A percentile compares a stretch with the other conserved stretches of the same genome.
These are phyloP conservation scores for Mongoloraphidia duomilia DNA, from an alignment of 2,888 invertebrate genomes.

Conservation along the genomic window DNA sequence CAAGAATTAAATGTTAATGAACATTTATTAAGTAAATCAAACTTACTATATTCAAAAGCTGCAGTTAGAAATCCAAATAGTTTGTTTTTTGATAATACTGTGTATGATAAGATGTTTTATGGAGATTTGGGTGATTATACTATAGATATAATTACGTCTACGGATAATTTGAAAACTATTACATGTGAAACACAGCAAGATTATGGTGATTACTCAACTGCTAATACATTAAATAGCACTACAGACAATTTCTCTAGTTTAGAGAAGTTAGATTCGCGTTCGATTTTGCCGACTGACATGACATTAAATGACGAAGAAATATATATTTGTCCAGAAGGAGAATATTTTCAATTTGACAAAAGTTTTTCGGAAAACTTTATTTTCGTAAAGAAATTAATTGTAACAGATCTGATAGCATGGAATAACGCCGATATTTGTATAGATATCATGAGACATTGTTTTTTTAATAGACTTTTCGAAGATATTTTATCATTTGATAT, in stretches of 20 bases:
- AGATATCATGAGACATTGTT: slow-evolving; percentile 36
- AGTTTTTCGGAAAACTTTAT: slow-evolving; percentile 5
- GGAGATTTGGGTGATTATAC: slow-evolving; percentile 16
- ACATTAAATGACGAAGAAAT: not conserved
- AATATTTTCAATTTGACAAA: slow-evolving; percentile 7
- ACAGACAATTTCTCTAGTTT: too few relatives aligned
- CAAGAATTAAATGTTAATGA: slow-evolving; percentile 14
- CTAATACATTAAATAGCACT: too few relatives aligned
- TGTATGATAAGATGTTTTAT: slow-evolving; percentile 21
- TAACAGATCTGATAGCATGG: slow-evolving; percentile 30
- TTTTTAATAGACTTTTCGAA: slow-evolving; percentile 29
- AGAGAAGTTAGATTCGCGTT: too few relatives aligned
- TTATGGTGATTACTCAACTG: too few relatives aligned
- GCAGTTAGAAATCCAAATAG: slow-evolving; percentile 22
- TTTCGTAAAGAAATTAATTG: slow-evolving; percentile 16
- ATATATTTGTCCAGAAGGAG: slow-evolving; percentile 1
- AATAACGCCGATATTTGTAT: slow-evolving; percentile 33
- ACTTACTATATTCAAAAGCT: slow-evolving; percentile 20
- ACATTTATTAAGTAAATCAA: slow-evolving; percentile 12
- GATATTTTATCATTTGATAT: slow-evolving; percentile 22
- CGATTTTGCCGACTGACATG: too few relatives aligned
- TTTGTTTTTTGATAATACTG: slow-evolving; percentile 22
- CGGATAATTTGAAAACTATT: too few relatives aligned
- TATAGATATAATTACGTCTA: slow-evolving; percentile 20
- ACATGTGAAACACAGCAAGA: too few relatives aligned